Evolutionary conservation across 1,140 invertebrate species (phyloP).

Genomic region (Myzus persicae): DNA sequence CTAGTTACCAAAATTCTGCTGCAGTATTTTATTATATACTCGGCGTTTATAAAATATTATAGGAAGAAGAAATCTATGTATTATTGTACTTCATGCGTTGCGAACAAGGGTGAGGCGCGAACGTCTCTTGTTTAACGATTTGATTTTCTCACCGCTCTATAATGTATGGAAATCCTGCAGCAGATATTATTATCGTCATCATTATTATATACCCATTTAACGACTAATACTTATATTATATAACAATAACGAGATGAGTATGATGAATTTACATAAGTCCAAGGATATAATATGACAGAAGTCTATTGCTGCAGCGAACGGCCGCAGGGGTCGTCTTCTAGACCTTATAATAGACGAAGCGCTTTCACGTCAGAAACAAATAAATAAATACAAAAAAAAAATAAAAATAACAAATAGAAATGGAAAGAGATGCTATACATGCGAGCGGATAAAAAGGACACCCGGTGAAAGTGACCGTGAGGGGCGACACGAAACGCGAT

Average conservation of each 20-base stretch:
- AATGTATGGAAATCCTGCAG: not conserved
- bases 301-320: not conserved
- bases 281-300: conserved; percentile 27
- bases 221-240: not conserved
- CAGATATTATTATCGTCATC: conserved; percentile 16
- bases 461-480: conserved; percentile 40
- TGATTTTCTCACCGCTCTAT: not conserved
- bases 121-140: not conserved
- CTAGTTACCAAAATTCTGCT: not conserved
- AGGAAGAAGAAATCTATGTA: not conserved
- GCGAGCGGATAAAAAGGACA: conserved; percentile 15
- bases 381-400: not conserved
- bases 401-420: conserved; percentile 8
- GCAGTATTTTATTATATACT: not conserved
- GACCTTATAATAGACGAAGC: not conserved
- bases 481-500: not conserved
- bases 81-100: too few relatives aligned
- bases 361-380: conserved; percentile 24
- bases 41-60: not conserved
- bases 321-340: conserved; percentile 15
- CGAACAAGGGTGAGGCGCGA: not conserved
- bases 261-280: conserved; percentile 40
- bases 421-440: not conserved
- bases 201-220: not conserved
- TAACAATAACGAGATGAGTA: not conserved